Conservation (phyloP, 2,113 vertebrate species). For the Bucco capensis region DNA sequence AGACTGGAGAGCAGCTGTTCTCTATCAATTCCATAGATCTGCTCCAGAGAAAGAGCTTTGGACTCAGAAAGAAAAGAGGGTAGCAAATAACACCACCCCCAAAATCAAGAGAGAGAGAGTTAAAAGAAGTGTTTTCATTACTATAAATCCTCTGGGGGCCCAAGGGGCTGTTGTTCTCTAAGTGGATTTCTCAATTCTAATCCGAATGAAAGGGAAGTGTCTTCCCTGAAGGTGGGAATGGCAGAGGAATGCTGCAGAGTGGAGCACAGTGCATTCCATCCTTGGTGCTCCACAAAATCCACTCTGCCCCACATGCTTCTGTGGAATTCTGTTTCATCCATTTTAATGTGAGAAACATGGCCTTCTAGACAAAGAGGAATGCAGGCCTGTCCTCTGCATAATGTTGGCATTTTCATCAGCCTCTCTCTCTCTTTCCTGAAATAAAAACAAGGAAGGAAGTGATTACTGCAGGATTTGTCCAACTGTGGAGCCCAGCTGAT, state of each 20-base stretch:
- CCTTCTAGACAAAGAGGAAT: slow-evolving; percentile 59
- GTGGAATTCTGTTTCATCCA: slow-evolving; percentile 44
- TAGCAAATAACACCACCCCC: not conserved
- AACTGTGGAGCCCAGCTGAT: not conserved
- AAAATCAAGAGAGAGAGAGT: not conserved
- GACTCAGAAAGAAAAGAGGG: slow-evolving; percentile 7
- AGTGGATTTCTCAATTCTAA: not conserved
- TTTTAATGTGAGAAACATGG: slow-evolving; percentile 57
- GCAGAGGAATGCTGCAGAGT: not conserved
- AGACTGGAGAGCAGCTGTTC: slow-evolving; percentile 63
- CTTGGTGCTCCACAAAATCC: slow-evolving; percentile 24
- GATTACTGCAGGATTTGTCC: slow-evolving; percentile 34
- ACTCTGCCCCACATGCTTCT: not conserved
- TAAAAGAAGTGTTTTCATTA: not conserved
- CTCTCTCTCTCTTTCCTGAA: not conserved
- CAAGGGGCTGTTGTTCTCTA: not conserved
- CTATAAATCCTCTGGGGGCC: not conserved
- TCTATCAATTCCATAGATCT: slow-evolving; percentile 58
- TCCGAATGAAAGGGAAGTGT: not conserved
- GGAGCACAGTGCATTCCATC: not conserved
- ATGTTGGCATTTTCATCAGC: slow-evolving; percentile 25
- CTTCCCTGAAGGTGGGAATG: slow-evolving; percentile 14
- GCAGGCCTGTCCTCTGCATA: slow-evolving; percentile 7
- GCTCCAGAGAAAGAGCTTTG: slow-evolving; percentile 20
- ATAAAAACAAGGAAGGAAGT: slow-evolving; percentile 44